Percentiles rank a stretch among this genome's conserved stretches.
Evolutionary conservation across 2,113 vertebrate species (phyloP).

Genomic region (Capreolus pygargus): DNA sequence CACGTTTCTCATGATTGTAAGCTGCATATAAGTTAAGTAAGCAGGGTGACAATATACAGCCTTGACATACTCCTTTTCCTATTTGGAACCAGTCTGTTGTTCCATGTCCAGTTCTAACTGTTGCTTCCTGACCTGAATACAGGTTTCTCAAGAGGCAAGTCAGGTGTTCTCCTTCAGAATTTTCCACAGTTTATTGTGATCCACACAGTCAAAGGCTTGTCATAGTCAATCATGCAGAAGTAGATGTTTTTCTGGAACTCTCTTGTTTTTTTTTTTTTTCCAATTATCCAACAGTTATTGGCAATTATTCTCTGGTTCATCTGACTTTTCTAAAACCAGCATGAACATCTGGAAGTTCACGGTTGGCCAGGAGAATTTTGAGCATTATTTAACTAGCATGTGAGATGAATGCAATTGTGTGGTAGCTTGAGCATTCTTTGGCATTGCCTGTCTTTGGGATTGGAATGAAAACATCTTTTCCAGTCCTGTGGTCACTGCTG

Average conservation of each 20-base stretch:
- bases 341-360: background rate
- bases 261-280: background rate
- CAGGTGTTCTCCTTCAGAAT: background rate
- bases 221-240: background rate
- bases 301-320: background rate
- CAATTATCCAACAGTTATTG: background rate
- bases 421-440: background rate
- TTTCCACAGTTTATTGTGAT: background rate
- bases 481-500: background rate
- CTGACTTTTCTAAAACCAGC: background rate
- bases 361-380: background rate
- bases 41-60: background rate
- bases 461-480: background rate
- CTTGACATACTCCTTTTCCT: background rate
- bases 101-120: background rate
- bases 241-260: background rate
- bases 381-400: background rate
- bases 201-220: background rate
- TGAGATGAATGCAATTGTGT: background rate
- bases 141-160: background rate
- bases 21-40: background rate
- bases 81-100: background rate
- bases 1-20: background rate
- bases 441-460: background rate
- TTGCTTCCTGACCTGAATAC: background rate